These are phyloP conservation scores for Ailuropoda melanoleuca DNA, from an alignment of 2,113 vertebrate species.

Conservation along the genomic window DNA sequence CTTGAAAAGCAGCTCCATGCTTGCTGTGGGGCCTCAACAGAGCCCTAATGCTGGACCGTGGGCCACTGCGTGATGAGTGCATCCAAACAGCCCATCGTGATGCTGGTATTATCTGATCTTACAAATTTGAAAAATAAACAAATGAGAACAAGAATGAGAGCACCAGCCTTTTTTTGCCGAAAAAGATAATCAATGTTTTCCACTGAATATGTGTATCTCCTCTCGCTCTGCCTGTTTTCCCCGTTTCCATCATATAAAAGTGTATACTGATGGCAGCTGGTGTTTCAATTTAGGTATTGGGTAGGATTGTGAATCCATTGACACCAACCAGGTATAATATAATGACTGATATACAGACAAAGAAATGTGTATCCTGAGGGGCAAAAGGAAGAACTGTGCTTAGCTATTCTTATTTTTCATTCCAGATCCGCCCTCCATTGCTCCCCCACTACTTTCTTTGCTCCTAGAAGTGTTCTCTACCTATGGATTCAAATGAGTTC, in stretches of 20 bases:
- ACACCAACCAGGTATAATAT: neutral
- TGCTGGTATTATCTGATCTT: neutral
- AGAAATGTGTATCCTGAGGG: neutral
- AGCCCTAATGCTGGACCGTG: neutral
- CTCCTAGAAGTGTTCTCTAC: neutral
- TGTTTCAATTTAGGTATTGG: neutral
- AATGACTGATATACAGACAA: neutral
- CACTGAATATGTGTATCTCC: neutral
- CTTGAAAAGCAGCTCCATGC: neutral
- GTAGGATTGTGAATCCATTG: neutral
- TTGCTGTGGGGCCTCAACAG: neutral
- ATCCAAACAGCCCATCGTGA: neutral
- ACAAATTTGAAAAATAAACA: neutral
- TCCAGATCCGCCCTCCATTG: neutral
- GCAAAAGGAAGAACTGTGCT: neutral
- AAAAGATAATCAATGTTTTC: neutral
- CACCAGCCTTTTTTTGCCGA: neutral
- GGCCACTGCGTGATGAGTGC: accelerated
- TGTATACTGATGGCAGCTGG: neutral
- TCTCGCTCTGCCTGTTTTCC: accelerated
- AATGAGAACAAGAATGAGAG: neutral
- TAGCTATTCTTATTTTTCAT: neutral
- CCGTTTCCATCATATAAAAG: neutral
- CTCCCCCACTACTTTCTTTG: neutral
- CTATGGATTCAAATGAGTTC: neutral